Conservation (phyloP, 2,888 invertebrate species). For the Cepaea hortensis region DNA sequence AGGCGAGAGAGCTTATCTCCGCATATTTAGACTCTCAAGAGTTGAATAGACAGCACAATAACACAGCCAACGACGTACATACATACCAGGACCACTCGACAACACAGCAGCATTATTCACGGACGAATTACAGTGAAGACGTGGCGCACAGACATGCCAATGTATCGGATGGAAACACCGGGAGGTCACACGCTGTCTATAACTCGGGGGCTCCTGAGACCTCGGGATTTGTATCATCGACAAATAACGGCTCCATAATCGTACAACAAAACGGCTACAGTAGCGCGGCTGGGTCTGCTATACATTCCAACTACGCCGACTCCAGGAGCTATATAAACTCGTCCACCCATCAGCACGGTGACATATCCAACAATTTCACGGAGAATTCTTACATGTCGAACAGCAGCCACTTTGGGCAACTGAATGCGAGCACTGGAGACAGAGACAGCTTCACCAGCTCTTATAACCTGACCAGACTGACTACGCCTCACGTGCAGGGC, state of each 20-base stretch:
- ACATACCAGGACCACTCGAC: neutral
- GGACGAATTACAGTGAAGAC: neutral
- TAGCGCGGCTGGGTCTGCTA: neutral
- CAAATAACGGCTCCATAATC: neutral
- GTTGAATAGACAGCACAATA: neutral
- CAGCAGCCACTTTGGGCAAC: constrained; percentile 8
- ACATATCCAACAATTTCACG: neutral
- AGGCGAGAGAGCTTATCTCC: constrained; percentile 50
- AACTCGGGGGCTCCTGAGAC: neutral
- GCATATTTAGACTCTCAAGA: constrained; percentile 47
- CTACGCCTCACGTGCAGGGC: neutral
- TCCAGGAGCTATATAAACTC: neutral
- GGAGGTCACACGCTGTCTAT: neutral
- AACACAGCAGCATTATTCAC: neutral
- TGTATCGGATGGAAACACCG: neutral
- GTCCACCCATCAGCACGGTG: neutral
- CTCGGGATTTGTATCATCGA: neutral
- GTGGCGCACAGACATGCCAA: neutral
- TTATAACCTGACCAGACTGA: constrained; percentile 9
- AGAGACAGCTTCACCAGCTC: constrained; percentile 9
- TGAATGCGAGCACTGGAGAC: constrained; percentile 13
- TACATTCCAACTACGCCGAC: neutral
- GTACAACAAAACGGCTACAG: neutral
- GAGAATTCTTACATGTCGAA: constrained; percentile 28
- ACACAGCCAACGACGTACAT: neutral